Evolutionary conservation across 2,797 vertebrate genomes (phyloP), one percentile per base, ranked within the genome.

Genomic region (Pseudochaenichthys georgianus): DNA sequence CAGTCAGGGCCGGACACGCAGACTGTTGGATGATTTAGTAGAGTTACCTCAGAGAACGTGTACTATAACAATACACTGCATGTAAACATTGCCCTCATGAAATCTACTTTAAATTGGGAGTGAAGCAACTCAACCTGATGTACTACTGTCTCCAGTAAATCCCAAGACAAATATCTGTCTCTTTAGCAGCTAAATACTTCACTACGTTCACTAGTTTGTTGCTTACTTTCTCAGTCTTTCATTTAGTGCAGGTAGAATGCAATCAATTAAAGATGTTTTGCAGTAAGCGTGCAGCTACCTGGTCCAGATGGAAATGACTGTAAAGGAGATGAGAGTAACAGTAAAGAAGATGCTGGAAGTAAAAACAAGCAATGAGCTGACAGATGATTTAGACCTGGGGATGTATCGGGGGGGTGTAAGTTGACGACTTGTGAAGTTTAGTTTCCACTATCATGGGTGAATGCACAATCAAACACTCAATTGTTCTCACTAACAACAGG

Each of bases 391-490:
- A 42, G 34, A 58, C 6, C 34, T 3, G 12, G 1, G 34, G 34
- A 9, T 38, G 8, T 38, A 9, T 38, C 34, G 34, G 34, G 34
- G 34, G 7, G 8, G 8, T 38, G 8, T 38, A 42, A 71, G 47
- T 73, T 42, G 46, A 43, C 70, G 46, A 43, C 70, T 10, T 34
- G 50, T 15, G 13, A 58, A 16, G 60, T 21, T 53, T 46, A 54
- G 34, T 75, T 70, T 82, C 41, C 42, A 71, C 13, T 51, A 55
- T 68, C 28, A 75, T 3, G 21, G 45, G 5, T 66, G 59, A 74
- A 55, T 61, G 69, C 13, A 66, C 50, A 64, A 41, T 50, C 63
- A 80, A 63, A 65, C 59, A 75, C 71, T 76, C 69, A 67, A 61
- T 55, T 63, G 52, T 57, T 78, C 61, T 61, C 57, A 41, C 54